Evolutionary conservation across 23 tunicate species (phyloP), one percentile per base, ranked within the genome.

Genomic region (Trididemnum nubilum): DNA sequence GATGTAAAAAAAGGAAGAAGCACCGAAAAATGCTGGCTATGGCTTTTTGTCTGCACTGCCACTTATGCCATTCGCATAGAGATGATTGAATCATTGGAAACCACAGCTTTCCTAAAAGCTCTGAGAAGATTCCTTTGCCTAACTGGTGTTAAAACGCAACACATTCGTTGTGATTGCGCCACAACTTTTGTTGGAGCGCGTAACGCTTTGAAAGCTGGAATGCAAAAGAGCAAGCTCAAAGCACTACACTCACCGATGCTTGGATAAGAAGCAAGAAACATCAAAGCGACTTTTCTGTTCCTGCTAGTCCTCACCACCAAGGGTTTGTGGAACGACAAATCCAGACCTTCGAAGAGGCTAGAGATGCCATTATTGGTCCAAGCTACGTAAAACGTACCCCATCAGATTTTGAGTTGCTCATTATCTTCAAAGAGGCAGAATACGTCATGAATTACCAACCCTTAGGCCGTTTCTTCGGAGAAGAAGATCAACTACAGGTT

Each of bases 281-380:
- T 12, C 29, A 4, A 4, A 4, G 67, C 26, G 67, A 22, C 4
- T 61, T 61, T 61, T 61, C 67, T 12, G 29, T 25, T 21, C 67
- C 67, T 25, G 67, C 67, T 25, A 61, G 67, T 22, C n/a, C 67
- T 25, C 67, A 61, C 26, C 67, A 61, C n/a, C 67, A 61, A 61
- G 67, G 67, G n/a, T 4, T 26, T 21, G 67, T 61, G 29, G 67
- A 61, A 61, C 21, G 67, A 25, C 67, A 61, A 22, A 61, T 61
- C 26, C 21, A 26, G 5, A 61, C 67, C 26, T 61, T 61, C 26
- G n/a, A 61, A 25, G 67, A 61, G n/a, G 67, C n/a, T n/a, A 21
- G 25, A 12, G 67, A 61, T 12, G 67, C 29, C 21, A 22, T 61
- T 5, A n/a, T 12, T 25, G 67, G 67, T 21, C 27, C 67, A 12